phyloP scores from a whole-genome alignment of 2,113 vertebrate genomes.

The Saimiri boliviensis region DNA sequence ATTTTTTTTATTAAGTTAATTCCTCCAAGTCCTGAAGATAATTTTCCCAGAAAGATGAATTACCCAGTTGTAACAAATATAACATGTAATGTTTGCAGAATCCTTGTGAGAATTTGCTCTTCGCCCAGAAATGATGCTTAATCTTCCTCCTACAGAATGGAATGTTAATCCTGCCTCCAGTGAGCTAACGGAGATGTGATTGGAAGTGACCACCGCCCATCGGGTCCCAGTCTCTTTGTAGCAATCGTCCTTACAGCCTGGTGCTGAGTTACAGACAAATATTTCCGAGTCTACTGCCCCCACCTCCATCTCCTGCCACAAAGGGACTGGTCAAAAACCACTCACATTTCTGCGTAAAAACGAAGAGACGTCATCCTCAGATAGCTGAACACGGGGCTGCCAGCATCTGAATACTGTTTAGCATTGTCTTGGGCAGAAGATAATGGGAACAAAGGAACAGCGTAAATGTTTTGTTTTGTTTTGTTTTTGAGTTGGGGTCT shows the following conservation, averaged over 20 bases:
- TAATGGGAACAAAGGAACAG: background rate
- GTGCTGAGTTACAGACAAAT: background rate
- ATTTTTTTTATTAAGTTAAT: slow-evolving; percentile 35
- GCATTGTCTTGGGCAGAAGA: background rate
- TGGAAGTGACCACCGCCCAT: background rate
- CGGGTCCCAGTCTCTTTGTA: background rate
- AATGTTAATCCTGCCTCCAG: background rate
- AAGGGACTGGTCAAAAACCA: background rate
- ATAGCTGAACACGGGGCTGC: background rate
- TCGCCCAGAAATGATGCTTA: background rate
- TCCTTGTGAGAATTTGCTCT: background rate
- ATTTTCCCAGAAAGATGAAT: slow-evolving; percentile 60
- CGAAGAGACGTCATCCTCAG: background rate
- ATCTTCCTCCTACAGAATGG: background rate
- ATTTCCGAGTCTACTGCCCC: background rate
- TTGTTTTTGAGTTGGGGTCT: too few relatives aligned
- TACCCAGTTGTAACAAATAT: background rate
- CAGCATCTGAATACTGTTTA: background rate
- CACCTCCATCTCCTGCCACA: background rate
- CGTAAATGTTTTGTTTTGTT: too few relatives aligned
- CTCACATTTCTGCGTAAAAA: background rate
- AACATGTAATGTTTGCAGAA: background rate
- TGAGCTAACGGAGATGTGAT: background rate
- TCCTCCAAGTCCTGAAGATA: background rate
- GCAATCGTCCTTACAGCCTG: background rate